A percentile compares a stretch with the other conserved stretches of the same genome.
phyloP scores from a whole-genome alignment of 2,113 vertebrate genomes.

The Aramus guarauna region DNA sequence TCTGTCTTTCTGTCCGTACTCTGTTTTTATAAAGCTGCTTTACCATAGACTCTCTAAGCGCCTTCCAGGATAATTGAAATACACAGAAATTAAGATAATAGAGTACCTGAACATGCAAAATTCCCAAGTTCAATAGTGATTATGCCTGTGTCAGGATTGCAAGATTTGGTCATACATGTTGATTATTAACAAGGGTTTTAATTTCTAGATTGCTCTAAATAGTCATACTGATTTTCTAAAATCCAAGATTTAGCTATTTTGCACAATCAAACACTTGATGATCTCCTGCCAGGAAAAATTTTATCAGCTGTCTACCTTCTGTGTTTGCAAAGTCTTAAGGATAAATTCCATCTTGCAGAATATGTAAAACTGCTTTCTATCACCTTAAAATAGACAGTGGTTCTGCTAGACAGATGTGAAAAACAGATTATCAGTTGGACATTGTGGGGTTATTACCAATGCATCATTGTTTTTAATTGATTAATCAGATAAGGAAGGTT shows the following conservation, averaged over 20 bases:
- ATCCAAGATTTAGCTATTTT: not conserved
- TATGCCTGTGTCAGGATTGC: not conserved
- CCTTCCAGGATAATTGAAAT: not conserved
- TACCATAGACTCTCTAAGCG: not conserved
- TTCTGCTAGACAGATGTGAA: conserved; percentile 9
- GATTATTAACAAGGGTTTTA: not conserved
- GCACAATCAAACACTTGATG: not conserved
- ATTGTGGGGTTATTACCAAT: not conserved
- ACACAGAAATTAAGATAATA: not conserved
- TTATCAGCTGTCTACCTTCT: not conserved
- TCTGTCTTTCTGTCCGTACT: not conserved
- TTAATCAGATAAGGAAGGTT: conserved; percentile 30
- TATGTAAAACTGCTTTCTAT: not conserved
- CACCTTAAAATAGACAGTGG: not conserved
- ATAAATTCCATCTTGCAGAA: not conserved
- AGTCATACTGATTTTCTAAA: not conserved
- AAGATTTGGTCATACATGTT: not conserved
- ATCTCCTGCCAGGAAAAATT: not conserved
- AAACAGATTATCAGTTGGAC: not conserved
- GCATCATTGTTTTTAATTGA: not conserved
- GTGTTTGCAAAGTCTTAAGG: not conserved
- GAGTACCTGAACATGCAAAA: not conserved
- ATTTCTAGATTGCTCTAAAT: not conserved
- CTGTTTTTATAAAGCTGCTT: not conserved
- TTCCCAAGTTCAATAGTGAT: not conserved